phyloP scores from a whole-genome alignment of 1,140 invertebrate species.

The Homarus americanus region DNA sequence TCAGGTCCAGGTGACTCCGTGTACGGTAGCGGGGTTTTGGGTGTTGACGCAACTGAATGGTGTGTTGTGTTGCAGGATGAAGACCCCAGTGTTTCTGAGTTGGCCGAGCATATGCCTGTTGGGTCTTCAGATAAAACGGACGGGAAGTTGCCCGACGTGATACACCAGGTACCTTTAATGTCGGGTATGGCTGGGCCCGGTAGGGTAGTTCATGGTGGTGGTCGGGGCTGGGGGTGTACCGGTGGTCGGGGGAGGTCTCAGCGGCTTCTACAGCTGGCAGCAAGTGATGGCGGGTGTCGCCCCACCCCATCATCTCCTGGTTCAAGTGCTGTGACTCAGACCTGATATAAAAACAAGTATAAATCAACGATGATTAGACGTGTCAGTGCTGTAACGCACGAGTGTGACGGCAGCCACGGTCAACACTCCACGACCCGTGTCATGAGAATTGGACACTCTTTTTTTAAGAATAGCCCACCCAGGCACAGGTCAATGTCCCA shows the following conservation, averaged over 20 bases:
- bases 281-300: not conserved
- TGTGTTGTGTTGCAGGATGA: not conserved
- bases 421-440: no score
- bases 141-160: not conserved
- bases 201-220: no score
- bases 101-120: not conserved
- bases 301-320: not conserved
- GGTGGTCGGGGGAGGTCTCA: not conserved
- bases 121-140: not conserved
- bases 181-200: no score
- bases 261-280: not conserved
- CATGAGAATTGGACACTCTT: no score
- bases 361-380: no score
- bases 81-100: not conserved
- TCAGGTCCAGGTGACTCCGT: not conserved
- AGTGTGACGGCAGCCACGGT: no score
- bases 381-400: no score
- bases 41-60: not conserved
- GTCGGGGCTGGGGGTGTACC: not conserved
- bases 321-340: not conserved
- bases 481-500: no score
- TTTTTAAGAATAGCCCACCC: no score
- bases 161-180: no score
- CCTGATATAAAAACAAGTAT: not conserved
- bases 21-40: not conserved